Conservation (phyloP, 2,888 invertebrate species). For the Drosophila eohydei region DNA sequence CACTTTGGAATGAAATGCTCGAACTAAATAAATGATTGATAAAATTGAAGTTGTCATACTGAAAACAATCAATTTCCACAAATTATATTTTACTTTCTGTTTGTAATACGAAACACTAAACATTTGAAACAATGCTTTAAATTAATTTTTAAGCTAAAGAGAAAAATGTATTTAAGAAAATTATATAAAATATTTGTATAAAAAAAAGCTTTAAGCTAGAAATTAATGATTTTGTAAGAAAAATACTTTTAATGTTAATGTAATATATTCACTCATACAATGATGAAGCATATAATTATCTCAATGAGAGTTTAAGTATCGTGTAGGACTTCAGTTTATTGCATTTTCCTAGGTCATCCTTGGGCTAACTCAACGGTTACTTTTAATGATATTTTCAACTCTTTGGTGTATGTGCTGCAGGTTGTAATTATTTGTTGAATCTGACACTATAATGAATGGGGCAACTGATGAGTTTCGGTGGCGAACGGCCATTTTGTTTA, state of each 20-base stretch:
- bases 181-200: too few species aligned
- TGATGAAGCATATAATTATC: background rate
- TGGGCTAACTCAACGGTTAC: background rate
- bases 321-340: background rate
- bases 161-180: too few species aligned
- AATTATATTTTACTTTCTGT: background rate
- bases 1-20: constrained; percentile 3
- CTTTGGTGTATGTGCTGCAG: constrained; percentile 18
- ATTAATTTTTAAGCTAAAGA: background rate
- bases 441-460: constrained; percentile 63
- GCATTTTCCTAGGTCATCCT: constrained; percentile 2
- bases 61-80: background rate
- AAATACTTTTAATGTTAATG: background rate
- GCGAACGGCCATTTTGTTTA: constrained; percentile 70
- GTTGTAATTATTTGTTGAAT: constrained; percentile 64
- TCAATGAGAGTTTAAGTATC: constrained; percentile 4
- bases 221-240: background rate
- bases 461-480: constrained; percentile 34
- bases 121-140: background rate
- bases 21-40: constrained; percentile 4
- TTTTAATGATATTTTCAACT: constrained; percentile 21
- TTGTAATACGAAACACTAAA: background rate
- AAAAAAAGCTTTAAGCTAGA: background rate
- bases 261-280: background rate
- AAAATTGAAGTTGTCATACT: background rate